These are phyloP conservation scores for Amblyraja radiata DNA, from an alignment of 2,797 vertebrate genomes.

Conservation along the genomic window DNA sequence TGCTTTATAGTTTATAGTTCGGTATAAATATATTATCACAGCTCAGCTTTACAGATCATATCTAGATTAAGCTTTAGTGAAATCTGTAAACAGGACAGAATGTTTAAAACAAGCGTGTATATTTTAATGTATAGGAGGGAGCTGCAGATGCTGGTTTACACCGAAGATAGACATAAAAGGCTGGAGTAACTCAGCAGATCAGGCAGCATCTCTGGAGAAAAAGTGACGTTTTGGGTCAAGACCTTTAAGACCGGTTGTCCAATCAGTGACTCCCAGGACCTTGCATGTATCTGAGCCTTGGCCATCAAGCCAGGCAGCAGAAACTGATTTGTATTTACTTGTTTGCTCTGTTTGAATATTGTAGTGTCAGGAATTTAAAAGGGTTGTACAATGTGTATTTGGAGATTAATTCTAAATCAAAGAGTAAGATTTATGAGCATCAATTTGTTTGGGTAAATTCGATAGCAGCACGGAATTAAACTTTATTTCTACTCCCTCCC, in stretches of 20 bases:
- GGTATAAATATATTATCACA: background rate
- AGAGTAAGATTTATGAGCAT: background rate
- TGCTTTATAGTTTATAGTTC: background rate
- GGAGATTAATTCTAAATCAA: background rate
- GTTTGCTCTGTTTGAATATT: background rate
- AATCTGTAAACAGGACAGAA: background rate
- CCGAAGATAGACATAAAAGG: too few relatives aligned
- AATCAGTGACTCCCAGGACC: background rate
- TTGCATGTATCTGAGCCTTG: background rate
- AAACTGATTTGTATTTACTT: background rate
- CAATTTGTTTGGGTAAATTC: background rate
- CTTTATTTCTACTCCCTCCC: background rate
- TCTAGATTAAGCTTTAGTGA: background rate
- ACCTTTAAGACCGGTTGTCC: background rate
- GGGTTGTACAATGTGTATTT: background rate
- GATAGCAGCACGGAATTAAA: background rate
- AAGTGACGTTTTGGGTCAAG: too few relatives aligned
- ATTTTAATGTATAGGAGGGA: background rate
- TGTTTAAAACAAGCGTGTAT: background rate
- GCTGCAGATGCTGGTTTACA: too few relatives aligned
- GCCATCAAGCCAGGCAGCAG: background rate
- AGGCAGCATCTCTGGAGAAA: too few relatives aligned
- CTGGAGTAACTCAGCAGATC: too few relatives aligned
- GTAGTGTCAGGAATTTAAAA: background rate
- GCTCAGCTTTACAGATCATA: background rate